These are phyloP conservation scores for Poecilia wingei DNA, from an alignment of 2,797 vertebrate species.

Conservation along the genomic window DNA sequence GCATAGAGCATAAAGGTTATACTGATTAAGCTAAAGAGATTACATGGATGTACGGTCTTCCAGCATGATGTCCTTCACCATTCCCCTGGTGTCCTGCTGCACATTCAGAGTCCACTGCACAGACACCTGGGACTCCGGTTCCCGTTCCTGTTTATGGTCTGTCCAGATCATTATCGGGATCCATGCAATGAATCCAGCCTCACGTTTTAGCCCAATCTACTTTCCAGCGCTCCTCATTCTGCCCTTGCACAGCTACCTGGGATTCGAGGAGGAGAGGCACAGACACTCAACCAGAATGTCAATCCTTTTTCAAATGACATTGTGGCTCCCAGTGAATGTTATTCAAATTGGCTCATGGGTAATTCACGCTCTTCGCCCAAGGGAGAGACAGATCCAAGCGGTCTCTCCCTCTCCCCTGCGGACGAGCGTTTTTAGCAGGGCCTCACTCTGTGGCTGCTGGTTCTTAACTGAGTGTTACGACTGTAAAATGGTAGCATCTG, in stretches of 20 bases:
- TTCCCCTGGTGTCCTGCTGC: constrained; percentile 44
- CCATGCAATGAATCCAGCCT: constrained; percentile 64
- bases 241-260: constrained; percentile 66
- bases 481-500: constrained; percentile 11
- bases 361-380: constrained; percentile 62
- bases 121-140: constrained; percentile 52
- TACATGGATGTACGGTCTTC: constrained; percentile 16
- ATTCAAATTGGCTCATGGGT: constrained; percentile 75
- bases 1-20: constrained; percentile 42
- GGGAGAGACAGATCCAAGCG: constrained; percentile 50
- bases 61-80: constrained; percentile 52
- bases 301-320: constrained; percentile 67
- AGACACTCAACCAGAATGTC: constrained; percentile 61
- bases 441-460: constrained; percentile 22
- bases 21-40: constrained; percentile 55
- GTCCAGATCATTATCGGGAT: constrained; percentile 76
- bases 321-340: constrained; percentile 69
- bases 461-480: constrained; percentile 34
- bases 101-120: constrained; percentile 43
- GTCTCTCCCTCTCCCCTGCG: constrained; percentile 55
- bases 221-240: constrained; percentile 48
- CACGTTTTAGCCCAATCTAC: constrained; percentile 67
- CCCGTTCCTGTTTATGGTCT: constrained; percentile 65
- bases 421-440: constrained; percentile 41
- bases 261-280: constrained; percentile 54